These are phyloP conservation scores for Coenobita brevimanus DNA, from an alignment of 1,140 invertebrate genomes.

Conservation along the genomic window DNA sequence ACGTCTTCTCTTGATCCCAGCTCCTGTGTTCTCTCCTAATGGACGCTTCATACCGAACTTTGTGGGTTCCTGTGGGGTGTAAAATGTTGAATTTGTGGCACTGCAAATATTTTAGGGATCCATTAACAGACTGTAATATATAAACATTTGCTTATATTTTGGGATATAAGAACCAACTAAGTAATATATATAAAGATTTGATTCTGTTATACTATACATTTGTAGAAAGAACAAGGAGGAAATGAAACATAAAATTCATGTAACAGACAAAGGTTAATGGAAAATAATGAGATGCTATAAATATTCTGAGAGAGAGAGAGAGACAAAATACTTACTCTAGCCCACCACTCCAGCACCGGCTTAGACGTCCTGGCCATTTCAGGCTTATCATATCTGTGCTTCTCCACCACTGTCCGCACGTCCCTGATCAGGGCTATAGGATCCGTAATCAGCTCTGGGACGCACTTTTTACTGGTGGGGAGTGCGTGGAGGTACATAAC, in stretches of 20 bases:
- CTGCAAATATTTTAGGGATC: too few relatives aligned
- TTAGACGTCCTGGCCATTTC: slow-evolving; percentile 86
- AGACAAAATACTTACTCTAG: slow-evolving; percentile 48
- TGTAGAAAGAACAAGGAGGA: not conserved
- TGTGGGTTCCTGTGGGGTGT: slow-evolving; percentile 52
- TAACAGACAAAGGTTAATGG: not conserved
- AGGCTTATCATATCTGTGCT: slow-evolving; percentile 89
- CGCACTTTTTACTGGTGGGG: slow-evolving; percentile 87
- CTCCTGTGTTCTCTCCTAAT: slow-evolving; percentile 34
- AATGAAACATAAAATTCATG: not conserved
- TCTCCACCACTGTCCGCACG: slow-evolving; percentile 88
- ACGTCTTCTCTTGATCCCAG: slow-evolving; percentile 37
- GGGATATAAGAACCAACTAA: too few relatives aligned
- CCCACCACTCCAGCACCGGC: slow-evolving; percentile 67
- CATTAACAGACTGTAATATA: too few relatives aligned
- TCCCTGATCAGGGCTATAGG: slow-evolving; percentile 92
- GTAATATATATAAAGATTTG: too few relatives aligned
- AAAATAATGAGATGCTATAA: not conserved
- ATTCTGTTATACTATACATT: too few relatives aligned
- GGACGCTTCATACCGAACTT: slow-evolving; percentile 60
- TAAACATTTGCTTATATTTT: too few relatives aligned
- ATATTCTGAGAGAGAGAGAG: not conserved
- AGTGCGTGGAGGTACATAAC: slow-evolving; percentile 92
- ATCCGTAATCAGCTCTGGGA: slow-evolving; percentile 92
- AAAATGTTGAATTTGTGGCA: too few relatives aligned